Percentiles rank a stretch among this genome's conserved stretches.
Evolutionary conservation across 2,113 vertebrate species (phyloP).

Genomic region (Thymallus thymallus): DNA sequence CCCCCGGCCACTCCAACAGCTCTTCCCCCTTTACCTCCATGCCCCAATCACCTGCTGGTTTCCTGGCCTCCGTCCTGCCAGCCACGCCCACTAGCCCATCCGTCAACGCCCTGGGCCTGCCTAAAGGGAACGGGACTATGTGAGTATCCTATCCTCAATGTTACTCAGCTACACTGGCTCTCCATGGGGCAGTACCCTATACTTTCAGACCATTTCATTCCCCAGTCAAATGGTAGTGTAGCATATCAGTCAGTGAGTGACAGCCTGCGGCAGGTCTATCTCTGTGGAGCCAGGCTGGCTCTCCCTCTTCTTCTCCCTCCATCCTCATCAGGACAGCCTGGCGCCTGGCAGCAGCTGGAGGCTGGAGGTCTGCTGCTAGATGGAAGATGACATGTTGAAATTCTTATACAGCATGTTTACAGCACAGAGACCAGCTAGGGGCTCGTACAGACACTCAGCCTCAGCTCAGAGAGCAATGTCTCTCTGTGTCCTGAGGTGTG

Average conservation of each 20-base stretch:
- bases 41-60: constrained; percentile 84
- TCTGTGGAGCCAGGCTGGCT: background rate
- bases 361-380: constrained; percentile 17
- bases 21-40: constrained; percentile 71
- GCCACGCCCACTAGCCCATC: constrained; percentile 72
- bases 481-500: constrained; percentile 2
- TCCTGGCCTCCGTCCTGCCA: constrained; percentile 90
- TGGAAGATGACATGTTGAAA: constrained; percentile 62
- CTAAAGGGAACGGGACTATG: constrained; percentile 81
- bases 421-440: constrained; percentile 33
- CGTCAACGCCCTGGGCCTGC: constrained; percentile 91
- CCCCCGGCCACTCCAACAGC: constrained; percentile 59
- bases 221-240: no score
- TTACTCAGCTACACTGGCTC: background rate
- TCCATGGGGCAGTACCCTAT: no score
- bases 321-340: background rate
- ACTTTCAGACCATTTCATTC: no score
- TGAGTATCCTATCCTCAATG: constrained; percentile 60
- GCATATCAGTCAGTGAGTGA: background rate
- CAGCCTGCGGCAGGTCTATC: background rate
- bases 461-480: background rate
- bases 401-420: constrained; percentile 61
- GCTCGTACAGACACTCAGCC: constrained; percentile 12
- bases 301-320: background rate
- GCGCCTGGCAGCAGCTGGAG: constrained; percentile 13